Conservation (phyloP, 2,797 vertebrate genomes). For the Neoniphon sammara region DNA sequence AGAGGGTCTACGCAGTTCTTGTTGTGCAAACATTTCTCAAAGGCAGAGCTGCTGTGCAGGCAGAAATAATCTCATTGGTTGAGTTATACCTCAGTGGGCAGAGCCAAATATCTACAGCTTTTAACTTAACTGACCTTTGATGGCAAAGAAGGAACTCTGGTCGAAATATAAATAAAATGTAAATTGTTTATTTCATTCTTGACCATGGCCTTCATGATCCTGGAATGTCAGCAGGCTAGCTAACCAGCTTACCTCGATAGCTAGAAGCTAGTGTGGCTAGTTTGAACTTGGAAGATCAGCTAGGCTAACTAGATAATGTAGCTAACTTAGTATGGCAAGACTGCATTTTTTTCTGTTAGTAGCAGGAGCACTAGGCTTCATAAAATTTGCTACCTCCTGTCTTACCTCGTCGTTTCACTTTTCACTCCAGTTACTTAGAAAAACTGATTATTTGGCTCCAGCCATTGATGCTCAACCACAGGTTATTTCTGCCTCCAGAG, state of each 20-base stretch:
- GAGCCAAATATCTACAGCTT: no score
- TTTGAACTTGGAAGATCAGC: neutral
- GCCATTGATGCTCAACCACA: neutral
- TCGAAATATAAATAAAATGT: no score
- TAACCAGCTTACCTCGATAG: neutral
- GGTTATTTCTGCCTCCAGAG: neutral
- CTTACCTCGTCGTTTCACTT: no score
- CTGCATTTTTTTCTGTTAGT: no score
- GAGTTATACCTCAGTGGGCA: neutral
- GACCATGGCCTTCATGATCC: no score
- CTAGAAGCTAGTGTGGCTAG: neutral
- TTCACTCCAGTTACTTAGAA: neutral
- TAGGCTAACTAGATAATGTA: neutral
- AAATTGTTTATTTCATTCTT: neutral
- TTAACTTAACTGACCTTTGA: no score
- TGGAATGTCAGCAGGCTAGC: neutral
- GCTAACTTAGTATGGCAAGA: no score
- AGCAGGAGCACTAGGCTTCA: no score
- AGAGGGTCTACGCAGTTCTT: neutral
- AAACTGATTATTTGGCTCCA: neutral
- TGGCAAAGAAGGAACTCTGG: no score
- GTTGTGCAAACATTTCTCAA: neutral
- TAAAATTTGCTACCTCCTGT: no score
- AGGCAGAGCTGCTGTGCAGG: slow-evolving; percentile 4
- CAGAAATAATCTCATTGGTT: neutral